Evolutionary conservation across 2,113 vertebrate species (phyloP), one percentile per base, ranked within the genome.

Genomic region (Riparia riparia): DNA sequence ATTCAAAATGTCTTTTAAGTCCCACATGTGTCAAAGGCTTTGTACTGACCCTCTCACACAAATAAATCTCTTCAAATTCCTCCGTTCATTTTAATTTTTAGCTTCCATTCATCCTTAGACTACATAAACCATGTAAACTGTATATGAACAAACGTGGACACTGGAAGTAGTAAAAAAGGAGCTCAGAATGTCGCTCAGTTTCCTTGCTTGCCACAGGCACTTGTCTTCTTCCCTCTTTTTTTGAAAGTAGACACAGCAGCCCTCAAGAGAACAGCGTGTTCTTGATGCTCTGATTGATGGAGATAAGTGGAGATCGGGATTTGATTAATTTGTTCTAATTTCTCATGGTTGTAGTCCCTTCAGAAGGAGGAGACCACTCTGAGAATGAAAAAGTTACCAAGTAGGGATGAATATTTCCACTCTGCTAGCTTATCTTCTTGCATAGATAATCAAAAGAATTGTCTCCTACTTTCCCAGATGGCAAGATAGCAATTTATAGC

Each of bases 11-110:
- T 42, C 44, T 54, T 73, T 86, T 32, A 83, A 82, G 41, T 90
- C 61, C 53, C n/a, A 6, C 29, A 20, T n/a, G 66, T 57, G 2
- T 8, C 47, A 86, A 44, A 53, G 54, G 60, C 28, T 90, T 92
- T 82, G 20, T 71, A 41, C 37, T 74, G 83, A 57, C 45, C 79
- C 54, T 69, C 66, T 94, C 14, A 7, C 44, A 66, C 54, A 65
- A 68, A 24, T 25, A 73, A 72, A 58, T 91, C 32, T 80, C 54
- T 88, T 87, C 28, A 80, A 54, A 90, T 85, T 93, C 41, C 45
- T 82, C 74, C 29, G 44, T 58, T 10, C 25, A 53, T 90, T 89
- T 83, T 88, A 66, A 70, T 77, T 95, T 93, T 81, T 80, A 88
- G 11, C 45, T 69, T 88, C 79, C 42, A 78, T 92, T 93, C 58